A percentile compares a stretch with the other conserved stretches of the same genome.
These are phyloP conservation scores for Zaprionus bogoriensis DNA, from an alignment of 2,888 invertebrate genomes.

Conservation along the genomic window DNA sequence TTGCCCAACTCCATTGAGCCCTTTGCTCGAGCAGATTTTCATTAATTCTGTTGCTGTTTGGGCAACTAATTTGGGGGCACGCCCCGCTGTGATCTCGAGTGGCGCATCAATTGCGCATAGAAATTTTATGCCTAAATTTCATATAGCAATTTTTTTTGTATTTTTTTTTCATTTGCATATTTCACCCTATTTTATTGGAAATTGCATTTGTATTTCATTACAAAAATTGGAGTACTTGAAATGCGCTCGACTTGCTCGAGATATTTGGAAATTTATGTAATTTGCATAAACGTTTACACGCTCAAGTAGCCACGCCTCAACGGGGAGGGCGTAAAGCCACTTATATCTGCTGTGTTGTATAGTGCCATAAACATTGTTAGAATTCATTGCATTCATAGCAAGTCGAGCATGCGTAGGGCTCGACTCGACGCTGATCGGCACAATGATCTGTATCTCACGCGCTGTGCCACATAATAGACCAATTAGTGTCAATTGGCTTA, in stretches of 20 bases:
- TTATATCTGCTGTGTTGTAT: too few relatives aligned
- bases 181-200: conserved; percentile 38
- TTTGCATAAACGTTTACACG: conserved; percentile 67
- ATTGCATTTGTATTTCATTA: conserved; percentile 59
- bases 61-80: conserved; percentile 63
- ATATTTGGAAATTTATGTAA: conserved; percentile 27
- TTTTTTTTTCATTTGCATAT: conserved; percentile 48
- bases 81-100: conserved; percentile 61
- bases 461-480: conserved; percentile 51
- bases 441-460: neutral
- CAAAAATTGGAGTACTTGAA: conserved; percentile 68
- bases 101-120: conserved; percentile 73
- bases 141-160: too few relatives aligned
- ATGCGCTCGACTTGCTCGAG: conserved; percentile 38
- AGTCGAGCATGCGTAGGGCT: too few relatives aligned
- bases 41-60: conserved; percentile 32
- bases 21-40: conserved; percentile 18
- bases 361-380: too few relatives aligned
- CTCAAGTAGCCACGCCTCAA: conserved; percentile 40
- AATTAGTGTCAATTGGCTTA: conserved; percentile 66
- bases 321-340: neutral
- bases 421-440: neutral
- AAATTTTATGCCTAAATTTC: conserved; percentile 65
- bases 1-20: conserved; percentile 38
- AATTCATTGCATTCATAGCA: too few relatives aligned